A percentile compares a stretch with the other conserved stretches of the same genome.
Conservation (phyloP, 2,113 vertebrate genomes). For the Vireo altiloquus region DNA sequence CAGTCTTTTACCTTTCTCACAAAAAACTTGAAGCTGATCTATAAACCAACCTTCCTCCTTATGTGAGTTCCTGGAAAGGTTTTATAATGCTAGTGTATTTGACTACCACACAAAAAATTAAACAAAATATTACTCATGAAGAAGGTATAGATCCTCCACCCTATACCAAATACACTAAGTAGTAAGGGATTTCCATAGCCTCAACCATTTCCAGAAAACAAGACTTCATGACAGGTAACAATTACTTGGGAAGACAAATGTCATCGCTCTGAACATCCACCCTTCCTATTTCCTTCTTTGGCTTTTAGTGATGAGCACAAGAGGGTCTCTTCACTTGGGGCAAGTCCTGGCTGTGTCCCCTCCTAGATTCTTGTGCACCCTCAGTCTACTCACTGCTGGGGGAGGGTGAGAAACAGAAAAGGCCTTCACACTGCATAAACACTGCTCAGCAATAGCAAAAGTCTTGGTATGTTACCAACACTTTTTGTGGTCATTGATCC, state of each 20-base stretch:
- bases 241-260: not conserved
- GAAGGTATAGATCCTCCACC: not conserved
- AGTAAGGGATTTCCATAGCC: not conserved
- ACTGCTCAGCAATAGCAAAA: not conserved
- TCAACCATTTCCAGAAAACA: not conserved
- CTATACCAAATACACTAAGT: not conserved
- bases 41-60: not conserved
- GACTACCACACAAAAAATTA: not conserved
- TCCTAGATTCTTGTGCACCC: not conserved
- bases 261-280: not conserved
- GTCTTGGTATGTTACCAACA: not conserved
- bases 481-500: not conserved
- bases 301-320: not conserved
- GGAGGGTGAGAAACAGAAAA: not conserved
- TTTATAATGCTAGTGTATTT: not conserved
- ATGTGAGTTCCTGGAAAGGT: not conserved
- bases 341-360: rapidly evolving
- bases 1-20: not conserved
- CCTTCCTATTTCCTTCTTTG: not conserved
- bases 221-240: not conserved
- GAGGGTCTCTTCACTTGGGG: not conserved
- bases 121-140: not conserved
- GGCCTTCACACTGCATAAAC: rapidly evolving
- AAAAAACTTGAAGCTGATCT: not conserved
- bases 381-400: not conserved